Conservation (phyloP, 2,113 vertebrate species). For the Peromyscus leucopus region DNA sequence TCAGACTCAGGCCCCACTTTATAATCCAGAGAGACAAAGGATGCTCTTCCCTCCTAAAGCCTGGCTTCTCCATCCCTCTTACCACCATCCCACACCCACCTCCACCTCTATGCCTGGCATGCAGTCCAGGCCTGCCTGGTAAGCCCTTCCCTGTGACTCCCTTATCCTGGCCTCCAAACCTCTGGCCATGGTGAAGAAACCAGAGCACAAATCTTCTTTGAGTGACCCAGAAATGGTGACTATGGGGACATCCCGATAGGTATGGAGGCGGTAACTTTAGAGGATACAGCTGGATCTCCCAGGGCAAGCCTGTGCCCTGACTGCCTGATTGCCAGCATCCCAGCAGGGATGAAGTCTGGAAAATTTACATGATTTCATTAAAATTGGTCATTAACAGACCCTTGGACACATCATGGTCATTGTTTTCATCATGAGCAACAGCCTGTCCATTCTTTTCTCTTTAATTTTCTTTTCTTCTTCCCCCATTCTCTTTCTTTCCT, state of each 20-base stretch:
- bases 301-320: background rate
- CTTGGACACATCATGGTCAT: background rate
- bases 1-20: background rate
- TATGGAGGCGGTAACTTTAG: background rate
- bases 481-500: background rate
- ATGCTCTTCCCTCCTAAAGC: background rate
- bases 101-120: background rate
- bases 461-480: too few species aligned
- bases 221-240: background rate
- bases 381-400: background rate
- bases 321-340: background rate
- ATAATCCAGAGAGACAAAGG: background rate
- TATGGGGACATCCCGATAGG: background rate
- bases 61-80: background rate
- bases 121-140: background rate
- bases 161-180: background rate
- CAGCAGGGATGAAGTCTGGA: accelerated
- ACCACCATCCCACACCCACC: background rate
- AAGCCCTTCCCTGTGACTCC: background rate
- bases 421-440: background rate
- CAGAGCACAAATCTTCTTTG: background rate
- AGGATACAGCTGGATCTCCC: background rate
- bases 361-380: background rate
- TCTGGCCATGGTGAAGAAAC: background rate
- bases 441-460: background rate